Evolutionary conservation across 2,797 vertebrate genomes (phyloP).

Genomic region (Dendrocincla fuliginosa): DNA sequence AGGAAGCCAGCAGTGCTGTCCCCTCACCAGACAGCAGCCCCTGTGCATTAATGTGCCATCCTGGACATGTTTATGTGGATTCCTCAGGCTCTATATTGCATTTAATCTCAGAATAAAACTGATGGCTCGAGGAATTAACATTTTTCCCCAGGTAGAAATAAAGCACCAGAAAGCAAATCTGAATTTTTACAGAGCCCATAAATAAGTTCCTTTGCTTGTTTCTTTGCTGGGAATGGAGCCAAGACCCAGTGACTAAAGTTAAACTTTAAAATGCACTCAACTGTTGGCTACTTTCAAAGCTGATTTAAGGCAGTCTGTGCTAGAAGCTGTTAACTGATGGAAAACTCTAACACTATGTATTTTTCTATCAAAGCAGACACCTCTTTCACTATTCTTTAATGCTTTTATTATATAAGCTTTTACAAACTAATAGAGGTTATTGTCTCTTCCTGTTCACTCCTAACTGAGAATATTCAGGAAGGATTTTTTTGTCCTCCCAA

Average conservation of each 20-base stretch:
- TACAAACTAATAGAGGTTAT: not conserved
- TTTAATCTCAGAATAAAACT: not conserved
- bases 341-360: not conserved
- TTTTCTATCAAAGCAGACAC: not conserved
- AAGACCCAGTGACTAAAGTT: not conserved
- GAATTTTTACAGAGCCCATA: not conserved
- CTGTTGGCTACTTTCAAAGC: not conserved
- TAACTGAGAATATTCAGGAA: not conserved
- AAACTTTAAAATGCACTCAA: constrained; percentile 3
- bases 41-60: not conserved
- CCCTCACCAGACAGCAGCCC: not conserved
- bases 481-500: not conserved
- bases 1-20: not conserved
- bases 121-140: not conserved
- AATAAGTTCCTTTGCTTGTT: not conserved
- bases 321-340: not conserved
- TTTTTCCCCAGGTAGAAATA: not conserved
- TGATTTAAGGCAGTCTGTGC: not conserved
- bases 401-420: not conserved
- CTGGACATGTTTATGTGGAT: not conserved
- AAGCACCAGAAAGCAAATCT: not conserved
- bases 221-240: not conserved
- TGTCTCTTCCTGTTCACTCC: not conserved
- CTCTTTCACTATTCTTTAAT: not conserved
- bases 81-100: not conserved